Conservation (phyloP, 2,113 vertebrate species). For the Ageneiosus marmoratus region DNA sequence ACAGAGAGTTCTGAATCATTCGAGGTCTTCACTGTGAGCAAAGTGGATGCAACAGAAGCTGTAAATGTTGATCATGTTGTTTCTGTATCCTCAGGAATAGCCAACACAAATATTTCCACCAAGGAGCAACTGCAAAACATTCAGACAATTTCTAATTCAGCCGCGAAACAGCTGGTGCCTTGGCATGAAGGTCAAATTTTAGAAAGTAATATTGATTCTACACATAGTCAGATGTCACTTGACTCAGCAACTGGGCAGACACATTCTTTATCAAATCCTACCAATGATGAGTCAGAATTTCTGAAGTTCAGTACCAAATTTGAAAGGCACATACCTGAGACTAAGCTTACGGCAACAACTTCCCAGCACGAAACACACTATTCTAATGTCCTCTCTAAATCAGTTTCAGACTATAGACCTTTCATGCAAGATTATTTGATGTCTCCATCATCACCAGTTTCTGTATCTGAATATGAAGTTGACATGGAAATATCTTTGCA, state of each 20-base stretch:
- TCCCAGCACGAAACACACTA: neutral
- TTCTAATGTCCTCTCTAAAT: neutral
- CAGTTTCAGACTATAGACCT: constrained; percentile 17
- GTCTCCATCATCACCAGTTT: constrained; percentile 42
- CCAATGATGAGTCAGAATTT: constrained; percentile 19
- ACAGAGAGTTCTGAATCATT: constrained; percentile 25
- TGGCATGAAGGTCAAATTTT: constrained; percentile 21
- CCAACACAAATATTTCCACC: neutral
- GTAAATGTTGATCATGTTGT: constrained; percentile 38
- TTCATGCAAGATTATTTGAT: constrained; percentile 16
- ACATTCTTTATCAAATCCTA: constrained; percentile 21
- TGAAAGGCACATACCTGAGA: constrained; percentile 38
- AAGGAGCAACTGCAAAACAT: constrained; percentile 18
- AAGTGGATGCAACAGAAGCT: constrained; percentile 28
- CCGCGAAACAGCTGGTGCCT: neutral
- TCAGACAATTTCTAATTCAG: neutral
- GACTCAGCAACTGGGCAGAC: constrained; percentile 50
- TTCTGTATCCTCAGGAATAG: neutral
- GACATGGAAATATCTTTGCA: constrained; percentile 20
- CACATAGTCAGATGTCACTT: constrained; percentile 56
- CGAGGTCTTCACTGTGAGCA: constrained; percentile 26
- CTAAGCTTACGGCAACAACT: constrained; percentile 25
- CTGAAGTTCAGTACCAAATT: neutral
- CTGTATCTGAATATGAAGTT: constrained; percentile 29
- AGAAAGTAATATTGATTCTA: neutral